These are phyloP conservation scores for Octopus bimaculoides DNA, from an alignment of 1,140 invertebrate species.

Conservation along the genomic window DNA sequence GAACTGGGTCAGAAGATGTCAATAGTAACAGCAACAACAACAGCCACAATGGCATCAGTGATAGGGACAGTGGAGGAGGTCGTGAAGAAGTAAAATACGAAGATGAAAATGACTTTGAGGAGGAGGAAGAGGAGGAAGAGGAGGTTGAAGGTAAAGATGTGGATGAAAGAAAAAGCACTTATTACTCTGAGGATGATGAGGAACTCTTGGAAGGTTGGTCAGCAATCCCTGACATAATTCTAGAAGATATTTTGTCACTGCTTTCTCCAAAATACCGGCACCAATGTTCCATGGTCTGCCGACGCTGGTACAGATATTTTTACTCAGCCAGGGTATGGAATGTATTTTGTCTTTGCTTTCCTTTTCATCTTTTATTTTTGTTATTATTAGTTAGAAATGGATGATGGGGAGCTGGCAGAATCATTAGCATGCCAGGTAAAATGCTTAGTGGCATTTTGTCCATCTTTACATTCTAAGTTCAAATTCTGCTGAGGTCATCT, in stretches of 20 bases:
- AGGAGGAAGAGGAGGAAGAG: constrained; percentile 10
- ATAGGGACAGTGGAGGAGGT: too few relatives aligned
- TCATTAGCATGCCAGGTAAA: too few relatives aligned
- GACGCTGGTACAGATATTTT: constrained; percentile 71
- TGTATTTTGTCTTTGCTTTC: neutral
- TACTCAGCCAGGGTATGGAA: constrained; percentile 75
- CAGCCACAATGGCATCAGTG: too few relatives aligned
- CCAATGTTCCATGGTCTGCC: constrained; percentile 72
- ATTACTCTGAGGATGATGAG: constrained; percentile 14
- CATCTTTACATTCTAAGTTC: too few relatives aligned
- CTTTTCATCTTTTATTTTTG: neutral
- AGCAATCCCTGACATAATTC: constrained; percentile 70
- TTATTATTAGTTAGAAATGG: neutral
- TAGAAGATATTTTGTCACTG: constrained; percentile 76
- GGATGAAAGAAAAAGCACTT: constrained; percentile 15
- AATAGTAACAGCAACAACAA: too few relatives aligned
- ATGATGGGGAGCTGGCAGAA: too few relatives aligned
- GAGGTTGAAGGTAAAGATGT: constrained; percentile 9
- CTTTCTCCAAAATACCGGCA: constrained; percentile 70
- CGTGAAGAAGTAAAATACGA: neutral
- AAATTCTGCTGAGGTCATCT: too few relatives aligned
- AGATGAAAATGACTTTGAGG: neutral
- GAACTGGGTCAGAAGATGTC: too few relatives aligned
- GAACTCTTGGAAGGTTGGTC: constrained; percentile 61
- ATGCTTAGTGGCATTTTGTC: too few relatives aligned